A percentile compares a stretch with the other conserved stretches of the same genome.
Evolutionary conservation across 2,888 invertebrate species (phyloP).

Genomic region (Cephalotes varians): DNA sequence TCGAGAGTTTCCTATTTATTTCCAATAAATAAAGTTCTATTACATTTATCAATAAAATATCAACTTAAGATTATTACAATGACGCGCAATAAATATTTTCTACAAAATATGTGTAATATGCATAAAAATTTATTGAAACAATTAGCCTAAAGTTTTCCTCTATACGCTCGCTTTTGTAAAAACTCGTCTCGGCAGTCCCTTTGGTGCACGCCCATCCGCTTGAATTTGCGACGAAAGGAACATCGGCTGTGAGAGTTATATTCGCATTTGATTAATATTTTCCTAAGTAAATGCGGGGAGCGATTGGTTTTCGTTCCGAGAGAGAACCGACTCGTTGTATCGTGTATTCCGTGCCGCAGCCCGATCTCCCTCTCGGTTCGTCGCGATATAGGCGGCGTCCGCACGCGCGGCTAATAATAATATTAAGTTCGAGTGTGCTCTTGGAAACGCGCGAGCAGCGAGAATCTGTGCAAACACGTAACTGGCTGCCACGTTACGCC

Average conservation of each 20-base stretch:
- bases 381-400: slow-evolving; percentile 41
- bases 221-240: slow-evolving; percentile 13
- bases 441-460: slow-evolving; percentile 47
- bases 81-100: background rate
- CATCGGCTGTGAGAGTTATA: background rate
- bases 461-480: slow-evolving; percentile 69
- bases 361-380: slow-evolving; percentile 64
- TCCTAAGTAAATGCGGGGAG: slow-evolving; percentile 40
- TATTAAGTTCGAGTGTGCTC: slow-evolving; percentile 61
- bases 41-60: too few relatives aligned
- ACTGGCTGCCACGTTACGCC: slow-evolving; percentile 70
- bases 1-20: too few relatives aligned
- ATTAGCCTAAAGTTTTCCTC: background rate
- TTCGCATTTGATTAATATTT: slow-evolving; percentile 35
- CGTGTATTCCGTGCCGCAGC: slow-evolving; percentile 40
- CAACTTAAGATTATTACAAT: background rate
- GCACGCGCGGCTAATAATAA: slow-evolving; percentile 66
- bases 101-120: background rate
- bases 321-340: slow-evolving; percentile 17
- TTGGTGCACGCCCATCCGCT: background rate
- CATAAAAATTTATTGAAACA: background rate
- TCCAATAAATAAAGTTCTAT: too few relatives aligned
- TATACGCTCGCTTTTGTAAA: background rate
- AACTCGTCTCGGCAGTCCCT: background rate
- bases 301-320: slow-evolving; percentile 29